Conservation (phyloP, 1,140 invertebrate genomes). For the Lepidostoma basale region DNA sequence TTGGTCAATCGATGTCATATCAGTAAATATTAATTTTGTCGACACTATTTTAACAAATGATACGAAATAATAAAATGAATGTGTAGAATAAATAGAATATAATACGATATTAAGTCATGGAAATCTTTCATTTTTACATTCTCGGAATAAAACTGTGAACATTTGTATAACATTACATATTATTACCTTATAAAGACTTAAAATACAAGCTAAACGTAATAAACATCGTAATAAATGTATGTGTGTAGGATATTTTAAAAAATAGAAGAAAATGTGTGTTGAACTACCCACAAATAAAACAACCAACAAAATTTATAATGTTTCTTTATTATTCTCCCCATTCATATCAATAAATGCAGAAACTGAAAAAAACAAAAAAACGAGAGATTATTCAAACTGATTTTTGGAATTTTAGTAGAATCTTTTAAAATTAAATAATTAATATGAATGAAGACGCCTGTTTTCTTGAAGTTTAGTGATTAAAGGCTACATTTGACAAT, state of each 20-base stretch:
- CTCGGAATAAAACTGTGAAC: constrained; percentile 32
- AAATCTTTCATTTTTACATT: constrained; percentile 34
- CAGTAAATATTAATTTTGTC: constrained; percentile 40
- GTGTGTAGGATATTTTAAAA: constrained; percentile 45
- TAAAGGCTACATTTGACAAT: too few relatives aligned
- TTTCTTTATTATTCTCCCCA: too few relatives aligned
- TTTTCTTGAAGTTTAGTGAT: too few relatives aligned
- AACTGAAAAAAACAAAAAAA: too few relatives aligned
- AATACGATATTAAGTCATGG: constrained; percentile 35
- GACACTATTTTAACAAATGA: constrained; percentile 38
- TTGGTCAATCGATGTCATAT: constrained; percentile 39
- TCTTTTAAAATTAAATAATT: too few relatives aligned
- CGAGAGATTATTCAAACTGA: too few relatives aligned
- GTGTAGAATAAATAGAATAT: constrained; percentile 37
- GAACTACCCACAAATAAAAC: constrained; percentile 44
- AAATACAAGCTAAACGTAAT: constrained; percentile 37
- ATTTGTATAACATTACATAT: constrained; percentile 39
- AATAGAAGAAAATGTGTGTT: constrained; percentile 46
- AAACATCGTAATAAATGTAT: constrained; percentile 45
- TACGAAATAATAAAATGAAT: constrained; percentile 32
- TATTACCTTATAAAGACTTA: constrained; percentile 43
- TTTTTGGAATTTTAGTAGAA: too few relatives aligned
- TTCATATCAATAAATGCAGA: too few relatives aligned
- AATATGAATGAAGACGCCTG: too few relatives aligned
- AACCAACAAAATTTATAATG: constrained; percentile 22